Evolutionary conservation across 2,888 invertebrate species (phyloP).

Genomic region (Sinodicranocentrus sp.): DNA sequence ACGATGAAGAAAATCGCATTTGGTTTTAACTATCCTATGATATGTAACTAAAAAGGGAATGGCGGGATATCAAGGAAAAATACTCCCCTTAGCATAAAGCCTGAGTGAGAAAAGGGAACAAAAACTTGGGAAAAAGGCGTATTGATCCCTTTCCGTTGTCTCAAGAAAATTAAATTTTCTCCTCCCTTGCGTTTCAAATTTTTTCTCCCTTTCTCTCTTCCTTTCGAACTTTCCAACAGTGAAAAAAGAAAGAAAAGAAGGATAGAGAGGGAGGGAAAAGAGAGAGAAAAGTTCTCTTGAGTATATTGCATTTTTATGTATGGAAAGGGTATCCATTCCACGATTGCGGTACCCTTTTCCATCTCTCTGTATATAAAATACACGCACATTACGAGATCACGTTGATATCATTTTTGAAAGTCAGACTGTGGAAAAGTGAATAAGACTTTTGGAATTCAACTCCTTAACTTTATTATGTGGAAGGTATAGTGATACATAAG

Average conservation of each 20-base stretch:
- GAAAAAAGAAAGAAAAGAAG: neutral
- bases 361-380: no score
- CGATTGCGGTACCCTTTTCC: no score
- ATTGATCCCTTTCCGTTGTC: conserved; percentile 73
- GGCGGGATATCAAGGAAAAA: neutral
- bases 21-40: conserved; percentile 53
- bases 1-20: conserved; percentile 22
- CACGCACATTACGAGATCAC: conserved; percentile 7
- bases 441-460: no score
- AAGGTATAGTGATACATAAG: no score
- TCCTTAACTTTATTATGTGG: no score
- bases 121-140: conserved; percentile 66
- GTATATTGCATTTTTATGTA: no score
- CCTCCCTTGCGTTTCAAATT: conserved; percentile 65
- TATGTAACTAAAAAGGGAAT: conserved; percentile 21
- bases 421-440: conserved; percentile 19
- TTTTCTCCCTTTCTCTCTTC: conserved; percentile 42
- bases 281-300: no score
- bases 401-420: conserved; percentile 31
- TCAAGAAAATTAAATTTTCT: conserved; percentile 75
- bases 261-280: neutral
- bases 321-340: no score
- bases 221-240: neutral
- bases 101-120: conserved; percentile 19
- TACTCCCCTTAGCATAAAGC: neutral